These are phyloP conservation scores for Palythoa heliodiscus DNA, from an alignment of 92 coral and sea anemone genomes.

Conservation along the genomic window DNA sequence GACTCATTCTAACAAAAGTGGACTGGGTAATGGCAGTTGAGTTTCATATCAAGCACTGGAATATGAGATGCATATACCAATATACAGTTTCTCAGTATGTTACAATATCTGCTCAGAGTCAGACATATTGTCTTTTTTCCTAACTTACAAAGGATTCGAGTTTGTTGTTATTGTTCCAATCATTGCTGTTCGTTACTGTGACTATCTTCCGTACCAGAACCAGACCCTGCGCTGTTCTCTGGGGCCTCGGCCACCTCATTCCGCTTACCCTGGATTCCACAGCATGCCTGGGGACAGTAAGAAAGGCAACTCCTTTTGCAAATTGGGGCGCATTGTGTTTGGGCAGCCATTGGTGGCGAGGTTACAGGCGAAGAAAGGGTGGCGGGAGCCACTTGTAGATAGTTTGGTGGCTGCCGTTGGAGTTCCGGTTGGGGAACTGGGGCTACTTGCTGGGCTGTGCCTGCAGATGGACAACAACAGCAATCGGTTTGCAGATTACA, in stretches of 20 bases:
- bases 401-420: conserved; percentile 33
- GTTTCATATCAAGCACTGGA: neutral
- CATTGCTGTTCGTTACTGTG: neutral
- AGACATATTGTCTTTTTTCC: neutral
- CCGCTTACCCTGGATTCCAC: conserved; percentile 75
- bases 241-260: conserved; percentile 47
- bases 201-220: conserved; percentile 10
- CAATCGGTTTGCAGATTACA: conserved; percentile 74
- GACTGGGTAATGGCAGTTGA: neutral
- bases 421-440: neutral
- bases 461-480: conserved; percentile 79
- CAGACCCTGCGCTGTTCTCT: conserved; percentile 47
- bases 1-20: neutral
- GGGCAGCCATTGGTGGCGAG: conserved; percentile 46
- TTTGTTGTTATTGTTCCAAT: neutral
- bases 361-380: conserved; percentile 36
- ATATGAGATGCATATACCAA: neutral
- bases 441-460: conserved; percentile 19
- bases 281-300: conserved; percentile 82
- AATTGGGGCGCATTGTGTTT: conserved; percentile 62
- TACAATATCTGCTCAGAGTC: neutral
- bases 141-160: neutral
- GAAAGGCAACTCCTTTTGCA: conserved; percentile 76
- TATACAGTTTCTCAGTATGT: neutral
- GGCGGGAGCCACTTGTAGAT: conserved; percentile 33